These are phyloP conservation scores for Drosophila affinis DNA, from an alignment of 2,888 invertebrate species.

Conservation along the genomic window DNA sequence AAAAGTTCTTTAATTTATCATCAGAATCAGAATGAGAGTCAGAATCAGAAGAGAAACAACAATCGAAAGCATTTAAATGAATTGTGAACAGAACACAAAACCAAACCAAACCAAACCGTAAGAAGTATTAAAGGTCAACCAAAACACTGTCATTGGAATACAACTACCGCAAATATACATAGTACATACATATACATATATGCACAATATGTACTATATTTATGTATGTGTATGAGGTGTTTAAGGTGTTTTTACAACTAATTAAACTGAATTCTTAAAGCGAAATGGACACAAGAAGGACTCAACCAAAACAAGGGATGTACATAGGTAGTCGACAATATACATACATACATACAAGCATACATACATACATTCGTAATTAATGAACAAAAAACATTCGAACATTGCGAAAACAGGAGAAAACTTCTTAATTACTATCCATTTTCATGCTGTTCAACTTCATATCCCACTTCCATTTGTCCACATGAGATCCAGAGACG, in stretches of 20 bases:
- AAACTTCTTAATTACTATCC: neutral
- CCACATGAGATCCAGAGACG: slow-evolving; percentile 21
- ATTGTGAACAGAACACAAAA: no score
- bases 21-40: slow-evolving; percentile 30
- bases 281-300: slow-evolving; percentile 63
- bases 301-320: slow-evolving; percentile 72
- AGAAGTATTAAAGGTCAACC: slow-evolving; percentile 69
- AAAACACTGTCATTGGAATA: slow-evolving; percentile 48
- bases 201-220: no score
- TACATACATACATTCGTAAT: slow-evolving; percentile 42
- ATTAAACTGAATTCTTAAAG: slow-evolving; percentile 44
- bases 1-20: slow-evolving; percentile 36
- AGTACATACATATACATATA: no score
- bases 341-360: slow-evolving; percentile 47
- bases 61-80: slow-evolving; percentile 65
- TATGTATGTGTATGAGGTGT: neutral
- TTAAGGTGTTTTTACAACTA: slow-evolving; percentile 22
- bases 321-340: slow-evolving; percentile 75
- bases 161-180: slow-evolving; percentile 40
- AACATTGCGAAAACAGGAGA: slow-evolving; percentile 2
- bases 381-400: slow-evolving; percentile 12
- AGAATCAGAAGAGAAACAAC: slow-evolving; percentile 24
- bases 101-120: slow-evolving; percentile 37
- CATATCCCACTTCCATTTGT: slow-evolving; percentile 42
- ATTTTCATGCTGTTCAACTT: slow-evolving; percentile 13